Evolutionary conservation across 1,140 invertebrate genomes (phyloP).

Genomic region (Formica exsecta): DNA sequence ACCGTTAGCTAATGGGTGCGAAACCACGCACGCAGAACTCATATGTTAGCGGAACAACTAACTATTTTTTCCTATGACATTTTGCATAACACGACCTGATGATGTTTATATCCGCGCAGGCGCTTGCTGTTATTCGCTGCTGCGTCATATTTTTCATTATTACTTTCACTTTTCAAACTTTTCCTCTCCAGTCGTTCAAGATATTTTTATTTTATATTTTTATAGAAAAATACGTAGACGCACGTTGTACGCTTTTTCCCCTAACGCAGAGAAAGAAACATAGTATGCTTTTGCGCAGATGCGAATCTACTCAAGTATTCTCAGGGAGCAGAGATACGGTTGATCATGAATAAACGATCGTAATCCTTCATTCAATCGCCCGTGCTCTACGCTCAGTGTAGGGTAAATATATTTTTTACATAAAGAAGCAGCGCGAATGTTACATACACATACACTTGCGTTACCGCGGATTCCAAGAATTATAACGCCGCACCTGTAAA

Average conservation of each 20-base stretch:
- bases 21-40: conserved; percentile 57
- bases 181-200: background rate
- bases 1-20: conserved; percentile 72
- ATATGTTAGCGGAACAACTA: conserved; percentile 39
- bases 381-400: background rate
- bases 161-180: conserved; percentile 1
- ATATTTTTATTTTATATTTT: background rate
- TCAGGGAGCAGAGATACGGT: background rate
- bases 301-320: conserved; percentile 18
- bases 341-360: conserved; percentile 41
- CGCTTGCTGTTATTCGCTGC: background rate
- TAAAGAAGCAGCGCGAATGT: background rate
- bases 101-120: background rate
- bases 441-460: too few relatives aligned
- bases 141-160: background rate
- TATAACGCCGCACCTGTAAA: background rate
- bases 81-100: conserved; percentile 12
- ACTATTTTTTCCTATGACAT: conserved; percentile 11
- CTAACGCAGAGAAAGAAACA: conserved; percentile 21
- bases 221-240: conserved; percentile 17
- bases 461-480: background rate
- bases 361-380: conserved; percentile 40
- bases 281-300: background rate
- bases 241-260: conserved; percentile 5
- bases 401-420: background rate